Evolutionary conservation across 2,113 vertebrate genomes (phyloP).

Genomic region (Coracopsis vasa): DNA sequence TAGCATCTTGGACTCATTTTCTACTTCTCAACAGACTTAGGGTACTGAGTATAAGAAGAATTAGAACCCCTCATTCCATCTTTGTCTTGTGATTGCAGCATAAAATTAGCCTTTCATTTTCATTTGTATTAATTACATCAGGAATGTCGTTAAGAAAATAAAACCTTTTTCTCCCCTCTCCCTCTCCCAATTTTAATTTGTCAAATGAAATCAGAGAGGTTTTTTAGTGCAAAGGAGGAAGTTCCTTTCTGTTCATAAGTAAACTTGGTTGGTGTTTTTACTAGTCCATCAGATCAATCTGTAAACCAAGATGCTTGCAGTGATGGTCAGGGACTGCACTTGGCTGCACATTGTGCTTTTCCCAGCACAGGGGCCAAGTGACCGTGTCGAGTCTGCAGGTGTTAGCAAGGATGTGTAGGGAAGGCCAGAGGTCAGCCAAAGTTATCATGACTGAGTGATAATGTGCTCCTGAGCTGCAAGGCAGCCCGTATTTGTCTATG

Average conservation of each 20-base stretch:
- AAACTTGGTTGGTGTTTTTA: background rate
- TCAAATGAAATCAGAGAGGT: background rate
- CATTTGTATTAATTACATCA: background rate
- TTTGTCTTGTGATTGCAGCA: background rate
- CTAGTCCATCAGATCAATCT: background rate
- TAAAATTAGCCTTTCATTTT: background rate
- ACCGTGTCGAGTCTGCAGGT: rapidly evolving
- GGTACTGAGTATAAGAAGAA: background rate
- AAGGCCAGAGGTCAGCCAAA: background rate
- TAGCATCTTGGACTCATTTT: background rate
- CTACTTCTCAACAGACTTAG: background rate
- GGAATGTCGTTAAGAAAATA: background rate
- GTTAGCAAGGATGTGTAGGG: background rate
- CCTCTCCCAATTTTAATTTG: background rate
- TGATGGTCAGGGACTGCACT: rapidly evolving
- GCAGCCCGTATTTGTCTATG: background rate
- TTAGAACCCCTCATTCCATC: background rate
- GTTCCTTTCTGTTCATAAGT: background rate
- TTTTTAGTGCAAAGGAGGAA: background rate
- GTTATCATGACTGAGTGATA: background rate
- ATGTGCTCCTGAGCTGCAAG: background rate
- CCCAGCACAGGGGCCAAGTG: rapidly evolving
- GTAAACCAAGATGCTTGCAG: background rate
- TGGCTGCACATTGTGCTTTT: rapidly evolving
- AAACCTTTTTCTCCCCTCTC: background rate